Percentiles rank a stretch among this genome's conserved stretches.
Evolutionary conservation across 2,888 invertebrate genomes (phyloP).

Genomic region (Troilus luridus): DNA sequence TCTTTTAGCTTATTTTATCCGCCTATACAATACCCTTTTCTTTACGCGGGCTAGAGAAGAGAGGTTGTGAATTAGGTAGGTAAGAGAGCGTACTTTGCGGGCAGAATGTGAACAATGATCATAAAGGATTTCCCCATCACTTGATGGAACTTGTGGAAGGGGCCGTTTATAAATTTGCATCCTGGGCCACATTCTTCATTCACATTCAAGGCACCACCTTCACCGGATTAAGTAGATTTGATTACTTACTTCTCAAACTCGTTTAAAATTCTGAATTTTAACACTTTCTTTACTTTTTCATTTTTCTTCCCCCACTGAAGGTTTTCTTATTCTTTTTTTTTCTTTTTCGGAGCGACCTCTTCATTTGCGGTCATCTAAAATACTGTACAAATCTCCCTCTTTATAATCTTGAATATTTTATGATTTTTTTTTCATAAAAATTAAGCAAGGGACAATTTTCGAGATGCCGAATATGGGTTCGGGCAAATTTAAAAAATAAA

Average conservation of each 20-base stretch:
- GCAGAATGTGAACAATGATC: background rate
- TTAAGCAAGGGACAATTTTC: background rate
- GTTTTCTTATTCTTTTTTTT: constrained; percentile 16
- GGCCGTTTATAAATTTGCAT: constrained; percentile 36
- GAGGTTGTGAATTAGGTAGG: background rate
- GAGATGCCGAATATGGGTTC: background rate
- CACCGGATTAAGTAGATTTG: constrained; percentile 42
- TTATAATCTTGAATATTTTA: constrained; percentile 28
- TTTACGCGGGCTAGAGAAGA: background rate
- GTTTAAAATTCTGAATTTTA: constrained; percentile 45
- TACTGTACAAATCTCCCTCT: constrained; percentile 22
- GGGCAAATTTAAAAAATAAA: background rate
- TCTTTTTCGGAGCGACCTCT: background rate
- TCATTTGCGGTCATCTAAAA: constrained; percentile 39
- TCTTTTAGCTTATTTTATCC: constrained; percentile 40
- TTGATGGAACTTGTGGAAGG: background rate
- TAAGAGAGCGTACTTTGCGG: constrained; percentile 26
- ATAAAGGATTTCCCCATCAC: constrained; percentile 14
- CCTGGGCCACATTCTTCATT: constrained; percentile 36
- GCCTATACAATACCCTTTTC: constrained; percentile 7
- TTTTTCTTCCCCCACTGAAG: constrained; percentile 6
- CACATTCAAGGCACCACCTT: constrained; percentile 38
- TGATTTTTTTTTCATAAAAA: background rate
- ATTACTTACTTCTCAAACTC: constrained; percentile 48
- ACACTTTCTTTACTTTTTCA: constrained; percentile 14